A percentile compares a stretch with the other conserved stretches of the same genome.
Evolutionary conservation across 1,140 invertebrate species (phyloP).

Genomic region (Hycleus phaleratus): DNA sequence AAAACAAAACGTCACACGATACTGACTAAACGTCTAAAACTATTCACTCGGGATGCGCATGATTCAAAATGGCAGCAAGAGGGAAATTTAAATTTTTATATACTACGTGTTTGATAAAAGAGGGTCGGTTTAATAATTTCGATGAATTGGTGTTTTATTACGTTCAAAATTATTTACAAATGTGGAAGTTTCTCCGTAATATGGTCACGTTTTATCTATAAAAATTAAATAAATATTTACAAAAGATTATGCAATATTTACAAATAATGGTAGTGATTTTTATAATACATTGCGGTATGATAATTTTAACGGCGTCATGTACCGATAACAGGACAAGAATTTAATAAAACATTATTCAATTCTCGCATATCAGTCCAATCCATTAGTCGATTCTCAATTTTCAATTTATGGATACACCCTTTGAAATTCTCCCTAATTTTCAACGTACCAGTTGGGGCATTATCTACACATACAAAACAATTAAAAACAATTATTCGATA

Average conservation of each 20-base stretch:
- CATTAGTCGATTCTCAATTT: constrained; percentile 54
- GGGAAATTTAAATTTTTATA: neutral
- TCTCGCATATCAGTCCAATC: constrained; percentile 81
- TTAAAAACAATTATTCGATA: constrained; percentile 5
- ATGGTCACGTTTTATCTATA: neutral
- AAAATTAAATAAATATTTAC: neutral
- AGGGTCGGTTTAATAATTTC: no score
- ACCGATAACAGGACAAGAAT: constrained; percentile 63
- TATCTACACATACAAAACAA: constrained; percentile 46
- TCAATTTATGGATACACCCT: constrained; percentile 82
- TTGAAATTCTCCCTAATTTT: constrained; percentile 73
- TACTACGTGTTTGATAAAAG: no score
- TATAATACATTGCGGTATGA: neutral
- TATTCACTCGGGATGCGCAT: no score
- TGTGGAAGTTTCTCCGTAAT: neutral
- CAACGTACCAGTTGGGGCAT: constrained; percentile 57
- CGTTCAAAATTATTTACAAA: no score
- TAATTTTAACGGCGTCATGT: neutral
- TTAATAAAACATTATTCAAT: constrained; percentile 73
- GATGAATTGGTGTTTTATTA: no score
- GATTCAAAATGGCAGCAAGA: no score
- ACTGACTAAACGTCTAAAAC: neutral
- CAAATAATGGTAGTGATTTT: neutral
- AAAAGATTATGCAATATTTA: neutral
- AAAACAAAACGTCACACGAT: neutral